A percentile compares a stretch with the other conserved stretches of the same genome.
These are phyloP conservation scores for Conus betulinus DNA, from an alignment of 1,140 invertebrate species.

Conservation along the genomic window DNA sequence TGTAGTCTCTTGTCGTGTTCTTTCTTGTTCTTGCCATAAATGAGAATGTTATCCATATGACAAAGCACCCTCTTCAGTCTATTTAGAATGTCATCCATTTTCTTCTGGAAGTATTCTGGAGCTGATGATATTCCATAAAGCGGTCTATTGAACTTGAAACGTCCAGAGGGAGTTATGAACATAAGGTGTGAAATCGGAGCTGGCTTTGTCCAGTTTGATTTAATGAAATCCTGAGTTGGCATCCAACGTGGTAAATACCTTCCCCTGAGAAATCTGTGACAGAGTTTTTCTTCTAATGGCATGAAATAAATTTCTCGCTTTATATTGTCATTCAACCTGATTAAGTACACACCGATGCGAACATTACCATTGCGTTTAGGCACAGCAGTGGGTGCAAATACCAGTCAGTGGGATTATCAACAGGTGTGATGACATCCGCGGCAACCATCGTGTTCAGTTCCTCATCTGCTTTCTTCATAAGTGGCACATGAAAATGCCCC, in stretches of 20 bases:
- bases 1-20: slow-evolving; percentile 54
- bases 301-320: slow-evolving; percentile 20
- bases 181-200: slow-evolving; percentile 42
- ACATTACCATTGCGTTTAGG: slow-evolving; percentile 41
- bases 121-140: slow-evolving; percentile 72
- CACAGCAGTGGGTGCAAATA: not conserved
- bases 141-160: slow-evolving; percentile 69
- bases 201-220: slow-evolving; percentile 32
- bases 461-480: too few species aligned
- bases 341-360: slow-evolving; percentile 52
- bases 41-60: slow-evolving; percentile 60
- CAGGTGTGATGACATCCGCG: too few species aligned
- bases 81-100: slow-evolving; percentile 43
- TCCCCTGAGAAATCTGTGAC: slow-evolving; percentile 64
- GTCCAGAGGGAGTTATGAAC: slow-evolving; percentile 71
- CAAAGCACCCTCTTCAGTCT: slow-evolving; percentile 27
- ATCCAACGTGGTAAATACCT: slow-evolving; percentile 48
- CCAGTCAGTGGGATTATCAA: too few species aligned
- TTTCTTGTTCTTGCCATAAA: slow-evolving; percentile 49
- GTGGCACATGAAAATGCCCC: too few species aligned
- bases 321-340: slow-evolving; percentile 34
- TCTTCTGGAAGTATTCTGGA: slow-evolving; percentile 47
- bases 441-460: too few species aligned
- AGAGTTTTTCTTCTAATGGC: not conserved
- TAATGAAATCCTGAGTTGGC: slow-evolving; percentile 43